These are phyloP conservation scores for Eumacrocentrus americanus DNA, from an alignment of 2,888 invertebrate genomes.

Conservation along the genomic window DNA sequence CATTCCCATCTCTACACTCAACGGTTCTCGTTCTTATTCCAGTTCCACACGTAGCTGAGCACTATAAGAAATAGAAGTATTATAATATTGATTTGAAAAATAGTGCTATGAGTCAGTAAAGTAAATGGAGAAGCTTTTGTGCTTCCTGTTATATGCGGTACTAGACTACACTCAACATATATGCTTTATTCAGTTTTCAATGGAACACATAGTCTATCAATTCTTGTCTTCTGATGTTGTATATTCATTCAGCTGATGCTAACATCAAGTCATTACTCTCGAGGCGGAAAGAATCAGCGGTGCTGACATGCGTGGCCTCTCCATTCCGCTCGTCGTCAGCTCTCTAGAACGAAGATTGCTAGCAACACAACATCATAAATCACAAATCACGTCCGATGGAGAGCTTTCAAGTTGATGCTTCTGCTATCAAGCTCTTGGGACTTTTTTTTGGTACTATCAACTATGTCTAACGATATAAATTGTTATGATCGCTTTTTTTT, in stretches of 20 bases:
- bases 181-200: not conserved
- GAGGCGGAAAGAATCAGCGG: not conserved
- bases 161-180: no score
- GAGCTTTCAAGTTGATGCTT: not conserved
- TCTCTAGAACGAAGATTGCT: not conserved
- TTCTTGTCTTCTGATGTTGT: not conserved
- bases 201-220: not conserved
- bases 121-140: no score
- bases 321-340: not conserved
- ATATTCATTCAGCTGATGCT: not conserved
- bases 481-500: not conserved
- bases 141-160: no score
- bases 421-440: not conserved
- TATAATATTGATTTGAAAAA: no score
- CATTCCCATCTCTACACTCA: constrained; percentile 72
- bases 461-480: not conserved
- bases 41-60: constrained; percentile 91
- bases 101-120: no score
- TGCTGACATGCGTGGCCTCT: not conserved
- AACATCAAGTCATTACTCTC: not conserved
- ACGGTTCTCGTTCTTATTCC: constrained; percentile 84
- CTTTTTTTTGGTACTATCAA: not conserved
- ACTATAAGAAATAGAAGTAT: constrained; percentile 65
- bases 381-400: not conserved
- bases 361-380: not conserved